Percentiles rank a stretch among this genome's conserved stretches.
Conservation (phyloP, 2,113 vertebrate genomes). For the Seriola quinqueradiata region DNA sequence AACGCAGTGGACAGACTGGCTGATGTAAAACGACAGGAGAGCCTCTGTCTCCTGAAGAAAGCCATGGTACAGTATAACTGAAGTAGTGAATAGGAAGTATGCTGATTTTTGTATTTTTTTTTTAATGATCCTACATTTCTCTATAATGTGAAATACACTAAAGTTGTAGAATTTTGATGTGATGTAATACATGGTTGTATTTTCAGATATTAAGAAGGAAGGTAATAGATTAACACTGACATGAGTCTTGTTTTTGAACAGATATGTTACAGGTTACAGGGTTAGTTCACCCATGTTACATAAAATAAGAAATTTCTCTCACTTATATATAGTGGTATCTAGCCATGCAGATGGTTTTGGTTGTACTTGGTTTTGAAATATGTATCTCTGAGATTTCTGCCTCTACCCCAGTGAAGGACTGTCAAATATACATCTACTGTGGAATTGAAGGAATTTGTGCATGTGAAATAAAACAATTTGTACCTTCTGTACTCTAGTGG, state of each 20-base stretch:
- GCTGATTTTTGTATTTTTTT: background rate
- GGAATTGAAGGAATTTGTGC: background rate
- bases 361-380: too few relatives aligned
- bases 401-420: too few relatives aligned
- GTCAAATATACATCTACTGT: background rate
- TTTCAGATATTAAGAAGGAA: background rate
- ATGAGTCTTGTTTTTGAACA: background rate
- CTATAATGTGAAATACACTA: background rate
- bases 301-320: too few relatives aligned
- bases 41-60: conserved; percentile 84
- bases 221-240: background rate
- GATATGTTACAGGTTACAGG: too few relatives aligned
- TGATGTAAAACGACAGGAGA: conserved; percentile 88
- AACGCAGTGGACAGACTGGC: conserved; percentile 86
- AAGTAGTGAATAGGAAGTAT: background rate
- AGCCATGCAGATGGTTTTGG: too few relatives aligned
- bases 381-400: too few relatives aligned
- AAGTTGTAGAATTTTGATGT: background rate
- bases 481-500: background rate
- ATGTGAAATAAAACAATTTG: background rate
- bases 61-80: conserved; percentile 76
- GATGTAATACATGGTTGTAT: background rate
- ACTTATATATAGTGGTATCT: too few relatives aligned
- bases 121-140: background rate
- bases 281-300: too few relatives aligned